phyloP scores from a whole-genome alignment of 2,113 vertebrate species.

The Triplophysa dalaica region DNA sequence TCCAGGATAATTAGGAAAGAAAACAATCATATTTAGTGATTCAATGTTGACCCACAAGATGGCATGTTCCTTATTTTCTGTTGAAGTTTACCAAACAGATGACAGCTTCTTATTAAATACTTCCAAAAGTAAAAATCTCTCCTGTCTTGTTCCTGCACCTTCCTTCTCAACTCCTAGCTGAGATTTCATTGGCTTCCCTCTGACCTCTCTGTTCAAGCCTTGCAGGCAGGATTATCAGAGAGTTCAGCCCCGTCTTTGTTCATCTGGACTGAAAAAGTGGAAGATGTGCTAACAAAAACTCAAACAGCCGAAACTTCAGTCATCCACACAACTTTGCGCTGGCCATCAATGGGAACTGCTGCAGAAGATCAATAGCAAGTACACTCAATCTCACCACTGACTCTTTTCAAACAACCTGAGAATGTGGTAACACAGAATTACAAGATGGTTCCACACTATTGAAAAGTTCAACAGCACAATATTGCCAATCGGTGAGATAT shows the following conservation, averaged over 20 bases:
- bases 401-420: slow-evolving; percentile 29
- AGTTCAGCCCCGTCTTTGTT: slow-evolving; percentile 63
- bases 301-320: slow-evolving; percentile 72
- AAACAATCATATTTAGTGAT: too few species aligned
- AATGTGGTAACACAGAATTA: slow-evolving; percentile 26
- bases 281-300: slow-evolving; percentile 73
- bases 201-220: slow-evolving; percentile 71
- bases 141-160: slow-evolving; percentile 58
- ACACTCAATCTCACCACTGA: slow-evolving; percentile 36
- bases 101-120: slow-evolving; percentile 69
- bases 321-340: slow-evolving; percentile 61
- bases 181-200: slow-evolving; percentile 73
- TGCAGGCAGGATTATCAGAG: slow-evolving; percentile 75
- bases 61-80: not conserved
- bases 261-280: slow-evolving; percentile 63
- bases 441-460: slow-evolving; percentile 23
- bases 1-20: slow-evolving; percentile 65
- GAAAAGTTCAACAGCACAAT: not conserved
- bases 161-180: slow-evolving; percentile 66
- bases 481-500: not conserved
- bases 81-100: not conserved
- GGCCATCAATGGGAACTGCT: slow-evolving; percentile 35
- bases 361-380: slow-evolving; percentile 41
- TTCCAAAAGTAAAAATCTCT: slow-evolving; percentile 64
- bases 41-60: not conserved